A percentile compares a stretch with the other conserved stretches of the same genome.
Evolutionary conservation across 1,140 invertebrate genomes (phyloP).

Genomic region (Drosophila pruinosa): DNA sequence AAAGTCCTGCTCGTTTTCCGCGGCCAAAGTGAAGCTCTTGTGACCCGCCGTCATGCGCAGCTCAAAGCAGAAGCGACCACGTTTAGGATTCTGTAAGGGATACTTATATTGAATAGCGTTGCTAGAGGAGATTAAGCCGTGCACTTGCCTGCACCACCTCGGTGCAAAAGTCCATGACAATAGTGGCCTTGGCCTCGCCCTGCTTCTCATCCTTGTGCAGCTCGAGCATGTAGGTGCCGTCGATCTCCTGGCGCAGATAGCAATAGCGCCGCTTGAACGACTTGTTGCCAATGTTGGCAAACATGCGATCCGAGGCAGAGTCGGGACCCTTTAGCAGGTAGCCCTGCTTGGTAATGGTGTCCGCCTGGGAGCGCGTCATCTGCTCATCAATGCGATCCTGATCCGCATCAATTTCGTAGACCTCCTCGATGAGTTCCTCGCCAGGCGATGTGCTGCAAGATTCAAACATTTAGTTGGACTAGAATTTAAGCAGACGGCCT

Average conservation of each 20-base stretch:
- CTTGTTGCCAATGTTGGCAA: constrained; percentile 92
- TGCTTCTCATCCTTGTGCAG: constrained; percentile 97
- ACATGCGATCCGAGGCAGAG: constrained; percentile 91
- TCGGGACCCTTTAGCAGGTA: constrained; percentile 95
- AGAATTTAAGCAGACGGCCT: not conserved
- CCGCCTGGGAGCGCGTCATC: constrained; percentile 85
- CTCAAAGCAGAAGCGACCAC: constrained; percentile 94
- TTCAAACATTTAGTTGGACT: not conserved
- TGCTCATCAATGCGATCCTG: constrained; percentile 91
- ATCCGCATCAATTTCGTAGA: constrained; percentile 94
- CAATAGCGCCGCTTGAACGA: constrained; percentile 96
- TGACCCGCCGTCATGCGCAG: constrained; percentile 91
- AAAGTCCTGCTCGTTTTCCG: constrained; percentile 92
- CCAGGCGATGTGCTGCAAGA: constrained; percentile 53
- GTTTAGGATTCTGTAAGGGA: constrained; percentile 89
- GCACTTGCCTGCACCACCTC: constrained; percentile 90
- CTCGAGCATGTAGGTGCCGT: constrained; percentile 95
- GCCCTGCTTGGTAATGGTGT: constrained; percentile 93
- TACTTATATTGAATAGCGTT: not conserved
- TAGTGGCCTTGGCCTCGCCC: constrained; percentile 93
- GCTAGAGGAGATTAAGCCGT: not conserved
- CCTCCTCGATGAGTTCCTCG: constrained; percentile 89
- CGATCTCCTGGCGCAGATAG: constrained; percentile 93
- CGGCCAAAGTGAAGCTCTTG: constrained; percentile 92
- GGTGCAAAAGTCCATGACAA: constrained; percentile 96